These are phyloP conservation scores for Parazoanthus atlanticus DNA, from an alignment of 92 coral and sea anemone genomes.

Conservation along the genomic window DNA sequence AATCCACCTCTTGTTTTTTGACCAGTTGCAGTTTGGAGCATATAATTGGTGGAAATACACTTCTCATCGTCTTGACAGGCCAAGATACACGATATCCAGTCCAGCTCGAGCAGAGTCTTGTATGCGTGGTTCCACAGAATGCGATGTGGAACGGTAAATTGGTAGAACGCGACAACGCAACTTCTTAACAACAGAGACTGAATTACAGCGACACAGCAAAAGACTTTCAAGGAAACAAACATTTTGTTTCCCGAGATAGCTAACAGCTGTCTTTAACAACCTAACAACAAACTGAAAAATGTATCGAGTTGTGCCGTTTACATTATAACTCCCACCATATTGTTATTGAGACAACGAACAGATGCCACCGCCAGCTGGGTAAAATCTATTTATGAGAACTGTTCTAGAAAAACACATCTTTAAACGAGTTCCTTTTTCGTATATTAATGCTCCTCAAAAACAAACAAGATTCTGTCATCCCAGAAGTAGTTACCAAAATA, in stretches of 20 bases:
- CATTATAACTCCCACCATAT: too few relatives aligned
- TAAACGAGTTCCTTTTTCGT: too few relatives aligned
- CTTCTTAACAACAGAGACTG: background rate
- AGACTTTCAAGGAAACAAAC: background rate
- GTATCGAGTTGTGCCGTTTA: too few relatives aligned
- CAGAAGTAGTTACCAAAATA: too few relatives aligned
- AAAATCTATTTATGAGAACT: too few relatives aligned
- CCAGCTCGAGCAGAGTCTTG: background rate
- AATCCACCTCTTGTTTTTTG: background rate
- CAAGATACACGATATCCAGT: background rate
- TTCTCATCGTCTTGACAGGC: background rate
- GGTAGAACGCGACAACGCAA: background rate
- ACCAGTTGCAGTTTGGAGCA: background rate
- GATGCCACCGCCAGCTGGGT: too few relatives aligned
- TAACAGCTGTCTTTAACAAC: too few relatives aligned
- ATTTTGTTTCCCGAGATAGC: background rate
- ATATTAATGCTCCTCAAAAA: too few relatives aligned
- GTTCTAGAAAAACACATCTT: too few relatives aligned
- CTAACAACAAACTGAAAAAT: too few relatives aligned
- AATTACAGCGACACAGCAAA: background rate
- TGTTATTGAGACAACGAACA: too few relatives aligned
- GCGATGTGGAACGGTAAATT: background rate
- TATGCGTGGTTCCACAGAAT: background rate
- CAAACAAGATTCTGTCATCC: too few relatives aligned
- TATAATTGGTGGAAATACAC: background rate